Percentiles rank a stretch among this genome's conserved stretches.
These are phyloP conservation scores for Dryoscopus gambensis DNA, from an alignment of 2,113 vertebrate genomes.

Conservation along the genomic window DNA sequence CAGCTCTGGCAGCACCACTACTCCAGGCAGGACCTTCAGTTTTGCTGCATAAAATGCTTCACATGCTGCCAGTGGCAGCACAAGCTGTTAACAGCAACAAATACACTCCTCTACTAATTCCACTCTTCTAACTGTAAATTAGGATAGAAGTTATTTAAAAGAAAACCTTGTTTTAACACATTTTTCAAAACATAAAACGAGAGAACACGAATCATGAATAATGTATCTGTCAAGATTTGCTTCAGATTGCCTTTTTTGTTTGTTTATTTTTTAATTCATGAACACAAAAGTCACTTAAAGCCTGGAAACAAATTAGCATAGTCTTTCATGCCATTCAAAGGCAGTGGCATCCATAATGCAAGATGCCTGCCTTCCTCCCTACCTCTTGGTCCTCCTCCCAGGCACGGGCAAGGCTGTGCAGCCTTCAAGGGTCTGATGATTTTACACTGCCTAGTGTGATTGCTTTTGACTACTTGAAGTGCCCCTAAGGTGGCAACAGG, in stretches of 20 bases:
- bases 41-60: background rate
- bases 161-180: conserved; percentile 39
- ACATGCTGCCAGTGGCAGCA: background rate
- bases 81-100: background rate
- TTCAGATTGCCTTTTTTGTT: conserved; percentile 52
- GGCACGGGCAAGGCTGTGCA: background rate
- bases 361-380: background rate
- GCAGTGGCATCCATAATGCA: background rate
- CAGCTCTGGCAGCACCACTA: background rate
- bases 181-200: background rate
- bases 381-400: conserved; percentile 18
- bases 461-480: conserved; percentile 72
- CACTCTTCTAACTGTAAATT: background rate
- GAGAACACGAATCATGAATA: conserved; percentile 19
- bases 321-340: background rate
- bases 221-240: background rate
- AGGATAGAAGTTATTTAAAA: conserved; percentile 26
- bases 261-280: conserved; percentile 48
- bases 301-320: conserved; percentile 27
- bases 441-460: conserved; percentile 66
- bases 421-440: conserved; percentile 50
- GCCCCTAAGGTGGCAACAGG: conserved; percentile 70
- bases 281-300: conserved; percentile 39
- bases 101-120: background rate
- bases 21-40: background rate